These are phyloP conservation scores for Asarcornis scutulata DNA, from an alignment of 2,113 vertebrate species.

Conservation along the genomic window DNA sequence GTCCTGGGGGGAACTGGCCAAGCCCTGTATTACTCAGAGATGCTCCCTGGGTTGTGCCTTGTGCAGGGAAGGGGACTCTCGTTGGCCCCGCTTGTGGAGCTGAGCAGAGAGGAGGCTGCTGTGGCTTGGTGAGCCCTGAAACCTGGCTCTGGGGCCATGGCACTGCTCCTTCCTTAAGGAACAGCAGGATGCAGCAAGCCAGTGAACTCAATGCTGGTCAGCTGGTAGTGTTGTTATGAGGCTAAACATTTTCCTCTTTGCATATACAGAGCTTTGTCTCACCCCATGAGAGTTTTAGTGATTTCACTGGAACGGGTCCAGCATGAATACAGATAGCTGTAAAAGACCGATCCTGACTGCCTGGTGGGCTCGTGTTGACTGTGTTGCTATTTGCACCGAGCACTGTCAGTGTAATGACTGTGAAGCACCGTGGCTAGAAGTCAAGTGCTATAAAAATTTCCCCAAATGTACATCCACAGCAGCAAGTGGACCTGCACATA, in stretches of 20 bases:
- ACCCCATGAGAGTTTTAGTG: background rate
- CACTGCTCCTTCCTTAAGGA: background rate
- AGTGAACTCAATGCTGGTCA: background rate
- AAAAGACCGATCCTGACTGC: background rate
- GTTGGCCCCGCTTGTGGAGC: rapidly evolving
- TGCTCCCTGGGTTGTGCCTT: background rate
- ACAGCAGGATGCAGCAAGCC: background rate
- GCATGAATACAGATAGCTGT: background rate
- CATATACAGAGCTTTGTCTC: background rate
- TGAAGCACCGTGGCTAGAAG: background rate
- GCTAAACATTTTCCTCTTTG: background rate
- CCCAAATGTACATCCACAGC: background rate
- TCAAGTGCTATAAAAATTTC: background rate
- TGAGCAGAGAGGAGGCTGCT: background rate
- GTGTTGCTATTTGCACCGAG: background rate
- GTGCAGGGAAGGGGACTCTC: background rate
- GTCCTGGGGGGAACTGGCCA: background rate
- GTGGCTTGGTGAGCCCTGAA: background rate
- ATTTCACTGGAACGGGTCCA: background rate
- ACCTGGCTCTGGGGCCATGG: background rate
- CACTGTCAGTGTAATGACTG: background rate
- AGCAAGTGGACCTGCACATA: background rate
- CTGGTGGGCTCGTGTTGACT: background rate
- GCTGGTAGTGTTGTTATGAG: rapidly evolving
- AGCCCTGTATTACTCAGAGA: rapidly evolving